Conservation (phyloP, 2,113 vertebrate genomes). For the Hypomesus transpacificus region DNA sequence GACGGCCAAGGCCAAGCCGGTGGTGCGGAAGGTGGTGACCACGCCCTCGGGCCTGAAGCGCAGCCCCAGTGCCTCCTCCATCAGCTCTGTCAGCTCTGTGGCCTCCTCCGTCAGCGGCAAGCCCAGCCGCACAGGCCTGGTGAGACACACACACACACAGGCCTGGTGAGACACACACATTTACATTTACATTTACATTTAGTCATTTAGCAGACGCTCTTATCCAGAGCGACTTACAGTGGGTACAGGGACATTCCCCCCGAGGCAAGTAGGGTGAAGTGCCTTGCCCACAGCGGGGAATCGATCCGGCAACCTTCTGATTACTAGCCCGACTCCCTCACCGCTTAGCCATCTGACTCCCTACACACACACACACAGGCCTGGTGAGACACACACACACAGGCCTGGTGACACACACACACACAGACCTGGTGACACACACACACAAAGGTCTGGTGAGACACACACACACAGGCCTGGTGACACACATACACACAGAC, state of each 20-base stretch:
- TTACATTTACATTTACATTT: background rate
- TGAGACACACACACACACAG: conserved; percentile 58
- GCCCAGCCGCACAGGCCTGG: conserved; percentile 94
- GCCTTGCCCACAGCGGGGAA: no score
- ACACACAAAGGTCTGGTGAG: no score
- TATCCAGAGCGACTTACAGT: no score
- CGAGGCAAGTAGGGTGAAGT: no score
- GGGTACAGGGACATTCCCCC: no score
- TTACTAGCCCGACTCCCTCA: no score
- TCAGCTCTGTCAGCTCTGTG: conserved; percentile 95
- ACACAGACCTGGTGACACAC: background rate
- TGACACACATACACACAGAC: background rate
- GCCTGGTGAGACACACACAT: background rate
- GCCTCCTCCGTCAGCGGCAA: conserved; percentile 94
- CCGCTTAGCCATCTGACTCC: no score
- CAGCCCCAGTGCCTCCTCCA: conserved; percentile 92
- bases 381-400: background rate
- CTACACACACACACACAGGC: no score
- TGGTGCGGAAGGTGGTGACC: conserved; percentile 77
- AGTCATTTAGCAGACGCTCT: no score
- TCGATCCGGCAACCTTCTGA: no score
- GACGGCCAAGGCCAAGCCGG: conserved; percentile 88
- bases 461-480: background rate
- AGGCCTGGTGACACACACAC: background rate
- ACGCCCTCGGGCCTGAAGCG: conserved; percentile 83